Percentiles rank a stretch among this genome's conserved stretches.
Conservation (phyloP, 2,888 invertebrate genomes). For the Chaetoderma sp. region DNA sequence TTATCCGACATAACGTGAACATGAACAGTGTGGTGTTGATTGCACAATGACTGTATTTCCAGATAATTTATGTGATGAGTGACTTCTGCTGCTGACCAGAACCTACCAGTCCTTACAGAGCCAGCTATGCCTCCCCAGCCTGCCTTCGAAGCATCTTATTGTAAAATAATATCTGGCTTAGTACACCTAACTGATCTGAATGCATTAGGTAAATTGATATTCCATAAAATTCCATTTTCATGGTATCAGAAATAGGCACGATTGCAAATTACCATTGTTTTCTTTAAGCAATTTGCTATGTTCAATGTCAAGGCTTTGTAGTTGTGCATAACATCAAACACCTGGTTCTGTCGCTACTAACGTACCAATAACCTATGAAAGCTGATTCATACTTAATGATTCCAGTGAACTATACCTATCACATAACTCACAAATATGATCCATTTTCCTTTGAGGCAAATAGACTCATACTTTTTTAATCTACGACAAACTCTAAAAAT, state of each 20-base stretch:
- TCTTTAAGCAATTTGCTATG: slow-evolving; percentile 11
- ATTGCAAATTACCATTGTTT: slow-evolving; percentile 17
- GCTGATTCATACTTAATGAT: no score
- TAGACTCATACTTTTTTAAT: no score
- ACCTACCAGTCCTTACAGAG: background rate
- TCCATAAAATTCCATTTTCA: slow-evolving; percentile 19
- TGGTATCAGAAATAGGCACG: background rate
- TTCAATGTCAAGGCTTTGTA: no score
- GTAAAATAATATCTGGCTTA: background rate
- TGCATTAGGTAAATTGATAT: slow-evolving; percentile 2
- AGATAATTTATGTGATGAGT: slow-evolving; percentile 5
- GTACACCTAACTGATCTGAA: background rate
- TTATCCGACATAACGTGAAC: slow-evolving; percentile 12
- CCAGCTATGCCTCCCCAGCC: slow-evolving; percentile 12
- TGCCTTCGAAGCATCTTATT: slow-evolving; percentile 3
- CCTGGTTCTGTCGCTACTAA: no score
- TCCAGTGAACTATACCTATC: no score
- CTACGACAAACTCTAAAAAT: no score
- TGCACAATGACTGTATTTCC: slow-evolving; percentile 4
- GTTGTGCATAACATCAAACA: no score
- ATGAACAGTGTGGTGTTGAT: background rate
- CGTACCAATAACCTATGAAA: no score
- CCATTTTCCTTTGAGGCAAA: no score
- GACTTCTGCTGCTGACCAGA: slow-evolving; percentile 1
- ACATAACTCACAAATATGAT: no score